These are phyloP conservation scores for Notamacropus eugenii DNA, from an alignment of 2,797 vertebrate genomes.

Conservation along the genomic window DNA sequence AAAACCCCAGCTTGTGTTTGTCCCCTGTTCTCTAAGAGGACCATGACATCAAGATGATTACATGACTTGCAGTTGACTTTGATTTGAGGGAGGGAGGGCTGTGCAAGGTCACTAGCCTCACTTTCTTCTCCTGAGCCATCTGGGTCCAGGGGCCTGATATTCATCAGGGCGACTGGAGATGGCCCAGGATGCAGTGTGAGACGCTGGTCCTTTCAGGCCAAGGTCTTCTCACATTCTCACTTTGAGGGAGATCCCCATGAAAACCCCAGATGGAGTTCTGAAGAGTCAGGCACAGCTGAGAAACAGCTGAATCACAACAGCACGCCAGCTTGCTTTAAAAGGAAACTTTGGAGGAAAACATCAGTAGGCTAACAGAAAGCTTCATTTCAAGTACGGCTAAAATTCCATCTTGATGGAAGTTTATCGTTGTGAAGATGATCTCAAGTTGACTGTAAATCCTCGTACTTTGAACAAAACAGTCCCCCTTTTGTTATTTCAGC, in stretches of 20 bases:
- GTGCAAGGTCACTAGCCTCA: too few species aligned
- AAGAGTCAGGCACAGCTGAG: background rate
- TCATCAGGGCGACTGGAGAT: too few species aligned
- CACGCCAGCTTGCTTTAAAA: background rate
- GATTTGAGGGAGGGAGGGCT: too few species aligned
- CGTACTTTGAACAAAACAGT: slow-evolving; percentile 10
- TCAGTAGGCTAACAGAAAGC: background rate
- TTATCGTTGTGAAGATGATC: slow-evolving; percentile 21
- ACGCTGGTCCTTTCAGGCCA: too few species aligned
- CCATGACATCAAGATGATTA: too few species aligned
- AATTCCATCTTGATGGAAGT: background rate
- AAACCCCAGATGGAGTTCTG: background rate
- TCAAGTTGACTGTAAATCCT: background rate
- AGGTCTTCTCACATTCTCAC: too few species aligned
- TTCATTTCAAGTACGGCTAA: background rate
- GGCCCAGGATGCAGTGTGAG: too few species aligned
- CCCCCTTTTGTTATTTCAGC: slow-evolving; percentile 21
- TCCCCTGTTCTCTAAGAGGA: too few species aligned
- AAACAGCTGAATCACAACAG: background rate
- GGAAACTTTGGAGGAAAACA: background rate
- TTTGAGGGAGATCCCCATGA: background rate
- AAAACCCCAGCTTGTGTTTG: background rate
- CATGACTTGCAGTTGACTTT: too few species aligned
- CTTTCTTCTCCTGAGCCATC: too few species aligned
- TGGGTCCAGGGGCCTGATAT: too few species aligned